Base-by-base conservation (phyloP, 2,888 invertebrate genomes). In the Cephus rjabovi region DNA sequence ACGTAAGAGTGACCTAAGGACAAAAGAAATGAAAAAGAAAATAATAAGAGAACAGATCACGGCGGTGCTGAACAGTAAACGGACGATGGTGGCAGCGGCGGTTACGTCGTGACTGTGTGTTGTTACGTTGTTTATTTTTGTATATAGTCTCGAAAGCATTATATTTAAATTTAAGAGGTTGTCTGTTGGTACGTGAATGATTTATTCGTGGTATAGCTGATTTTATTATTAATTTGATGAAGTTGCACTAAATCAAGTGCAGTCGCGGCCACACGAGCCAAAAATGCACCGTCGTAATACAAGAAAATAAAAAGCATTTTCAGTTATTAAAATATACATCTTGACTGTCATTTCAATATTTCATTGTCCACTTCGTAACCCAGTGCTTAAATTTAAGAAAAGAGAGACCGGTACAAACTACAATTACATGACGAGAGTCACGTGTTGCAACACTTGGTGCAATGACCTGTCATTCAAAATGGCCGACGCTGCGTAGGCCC, bases 181-280 rank as follows among this genome's bases (percentile, higher is more conserved):
- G 87, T 88, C 87, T 88, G 87, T 88, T 88, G 84, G 86, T 85
- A 86, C 84, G 85, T 86, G 84, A 82, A 85, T 84, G 86, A 88
- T 86, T 88, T 87, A 88, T 87, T 79, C 56, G 56, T 56, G 76
- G 81, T 81, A 81, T 82, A 82, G 77, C 81, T 82, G 82, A 83
- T 82, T 82, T 83, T 80, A 81, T 78, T 81, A 81, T 80, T 81
- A 81, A 79, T 78, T 74, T 80, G 40, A 81, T 80, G 80, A 77
- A 79, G 35, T 69, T 34, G n/a, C 30, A 69, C 35, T 73, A 76
- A 75, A 78, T 77, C 23, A 9, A 23, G 74, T 30, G 34, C 78
- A 80, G 77, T 80, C 23, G 9, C 68, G 75, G 56, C 30, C 33
- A 34, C 33, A 4, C n/a, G 56, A 56, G 56, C 56, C 56, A 56